A percentile compares a stretch with the other conserved stretches of the same genome.
Conservation (phyloP, 2,113 vertebrate species). For the Mugil cephalus region DNA sequence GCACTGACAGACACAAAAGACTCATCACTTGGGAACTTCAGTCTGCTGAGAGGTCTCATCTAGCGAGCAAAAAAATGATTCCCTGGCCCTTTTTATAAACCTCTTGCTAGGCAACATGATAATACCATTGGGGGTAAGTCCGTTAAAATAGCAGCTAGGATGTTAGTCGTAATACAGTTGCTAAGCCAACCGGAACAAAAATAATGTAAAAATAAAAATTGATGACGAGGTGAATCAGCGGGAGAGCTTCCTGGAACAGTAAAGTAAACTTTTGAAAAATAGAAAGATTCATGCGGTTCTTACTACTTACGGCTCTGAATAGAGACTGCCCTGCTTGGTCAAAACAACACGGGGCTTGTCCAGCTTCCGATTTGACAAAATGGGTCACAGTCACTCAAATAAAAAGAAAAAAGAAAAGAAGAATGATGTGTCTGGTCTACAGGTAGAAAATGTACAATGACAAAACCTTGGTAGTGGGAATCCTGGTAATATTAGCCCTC, state of each 20-base stretch:
- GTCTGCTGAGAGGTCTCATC: slow-evolving; percentile 59
- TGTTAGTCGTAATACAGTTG: slow-evolving; percentile 69
- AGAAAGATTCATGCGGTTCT: not conserved
- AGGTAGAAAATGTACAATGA: too few relatives aligned
- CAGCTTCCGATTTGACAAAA: not conserved
- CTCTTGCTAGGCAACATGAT: slow-evolving; percentile 61
- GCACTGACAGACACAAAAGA: slow-evolving; percentile 46
- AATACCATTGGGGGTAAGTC: slow-evolving; percentile 58
- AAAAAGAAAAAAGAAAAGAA: not conserved
- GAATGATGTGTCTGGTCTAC: too few relatives aligned
- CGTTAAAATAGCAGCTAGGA: slow-evolving; percentile 70
- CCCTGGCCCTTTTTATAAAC: slow-evolving; percentile 52
- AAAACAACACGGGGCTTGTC: not conserved
- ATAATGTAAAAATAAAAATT: slow-evolving; percentile 72
- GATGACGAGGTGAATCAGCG: slow-evolving; percentile 68
- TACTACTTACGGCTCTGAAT: not conserved
- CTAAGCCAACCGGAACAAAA: slow-evolving; percentile 65
- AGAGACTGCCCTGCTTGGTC: not conserved
- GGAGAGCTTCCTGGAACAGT: slow-evolving; percentile 66
- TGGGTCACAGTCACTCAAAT: not conserved
- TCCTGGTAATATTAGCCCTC: not conserved
- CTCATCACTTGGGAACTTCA: slow-evolving; percentile 48
- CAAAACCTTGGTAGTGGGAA: too few relatives aligned
- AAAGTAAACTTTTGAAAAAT: slow-evolving; percentile 58
- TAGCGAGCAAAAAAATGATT: slow-evolving; percentile 53